Conservation (phyloP, 1,140 invertebrate species). For the Babylonia areolata region DNA sequence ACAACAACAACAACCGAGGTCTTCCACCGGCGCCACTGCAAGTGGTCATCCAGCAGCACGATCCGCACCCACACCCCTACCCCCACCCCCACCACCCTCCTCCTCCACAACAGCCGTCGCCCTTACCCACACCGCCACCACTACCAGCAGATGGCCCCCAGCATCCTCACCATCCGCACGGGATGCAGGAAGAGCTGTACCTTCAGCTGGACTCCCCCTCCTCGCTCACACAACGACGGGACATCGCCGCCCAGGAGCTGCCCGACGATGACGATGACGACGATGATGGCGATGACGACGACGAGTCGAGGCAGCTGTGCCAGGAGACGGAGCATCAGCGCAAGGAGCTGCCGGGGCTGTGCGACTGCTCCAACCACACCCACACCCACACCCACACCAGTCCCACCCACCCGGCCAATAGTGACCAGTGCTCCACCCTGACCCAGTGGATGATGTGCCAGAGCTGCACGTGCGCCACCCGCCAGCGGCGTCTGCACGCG, state of each 20-base stretch:
- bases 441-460: conserved; percentile 22
- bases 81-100: background rate
- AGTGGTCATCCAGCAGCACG: background rate
- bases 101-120: background rate
- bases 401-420: background rate
- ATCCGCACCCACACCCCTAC: background rate
- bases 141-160: too few species aligned
- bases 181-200: conserved; percentile 3
- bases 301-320: background rate
- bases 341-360: background rate
- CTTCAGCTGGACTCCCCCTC: conserved; percentile 11
- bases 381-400: background rate
- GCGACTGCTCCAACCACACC: conserved; percentile 2
- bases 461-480: background rate
- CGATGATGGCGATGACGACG: background rate
- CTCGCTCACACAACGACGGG: background rate
- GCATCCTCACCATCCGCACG: too few species aligned
- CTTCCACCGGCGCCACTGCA: conserved; percentile 22
- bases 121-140: background rate
- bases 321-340: background rate
- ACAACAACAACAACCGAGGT: conserved; percentile 15
- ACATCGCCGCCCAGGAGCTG: background rate
- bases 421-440: background rate
- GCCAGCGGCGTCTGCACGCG: conserved; percentile 1
- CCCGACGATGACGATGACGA: background rate